Percentiles rank a stretch among this genome's conserved stretches.
phyloP scores from a whole-genome alignment of 2,888 invertebrate species.

The Ligdia adustata region DNA sequence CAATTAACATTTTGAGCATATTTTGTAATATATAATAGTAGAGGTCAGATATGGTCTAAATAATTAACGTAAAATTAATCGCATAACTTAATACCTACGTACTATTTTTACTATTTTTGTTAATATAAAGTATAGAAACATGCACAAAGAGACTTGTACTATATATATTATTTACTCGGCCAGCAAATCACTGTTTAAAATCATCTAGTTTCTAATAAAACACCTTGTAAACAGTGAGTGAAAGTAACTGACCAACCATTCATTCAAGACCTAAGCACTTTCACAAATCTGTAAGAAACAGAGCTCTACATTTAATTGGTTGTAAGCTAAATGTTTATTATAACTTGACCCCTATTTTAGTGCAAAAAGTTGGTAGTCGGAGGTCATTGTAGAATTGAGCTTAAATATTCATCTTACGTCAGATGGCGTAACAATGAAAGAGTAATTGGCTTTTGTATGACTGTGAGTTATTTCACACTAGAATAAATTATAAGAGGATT shows the following conservation, averaged over 20 bases:
- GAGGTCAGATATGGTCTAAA: too few species aligned
- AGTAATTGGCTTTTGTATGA: neutral
- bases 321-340: neutral
- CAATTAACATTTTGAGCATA: too few species aligned
- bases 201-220: neutral
- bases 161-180: too few species aligned
- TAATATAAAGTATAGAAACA: too few species aligned
- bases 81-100: too few species aligned
- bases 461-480: neutral
- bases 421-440: conserved; percentile 8
- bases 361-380: neutral
- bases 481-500: too few species aligned
- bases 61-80: too few species aligned
- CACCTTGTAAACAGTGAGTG: neutral
- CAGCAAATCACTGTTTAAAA: neutral
- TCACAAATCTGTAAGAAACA: neutral
- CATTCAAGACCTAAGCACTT: neutral
- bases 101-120: too few species aligned
- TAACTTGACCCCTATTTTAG: conserved; percentile 13
- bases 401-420: conserved; percentile 2
- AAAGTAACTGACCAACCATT: neutral
- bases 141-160: too few species aligned
- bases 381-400: conserved; percentile 11
- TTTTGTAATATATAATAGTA: too few species aligned
- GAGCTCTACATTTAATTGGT: conserved; percentile 10